phyloP scores from a whole-genome alignment of 2,888 invertebrate genomes.

The Willowsia nigromaculata region DNA sequence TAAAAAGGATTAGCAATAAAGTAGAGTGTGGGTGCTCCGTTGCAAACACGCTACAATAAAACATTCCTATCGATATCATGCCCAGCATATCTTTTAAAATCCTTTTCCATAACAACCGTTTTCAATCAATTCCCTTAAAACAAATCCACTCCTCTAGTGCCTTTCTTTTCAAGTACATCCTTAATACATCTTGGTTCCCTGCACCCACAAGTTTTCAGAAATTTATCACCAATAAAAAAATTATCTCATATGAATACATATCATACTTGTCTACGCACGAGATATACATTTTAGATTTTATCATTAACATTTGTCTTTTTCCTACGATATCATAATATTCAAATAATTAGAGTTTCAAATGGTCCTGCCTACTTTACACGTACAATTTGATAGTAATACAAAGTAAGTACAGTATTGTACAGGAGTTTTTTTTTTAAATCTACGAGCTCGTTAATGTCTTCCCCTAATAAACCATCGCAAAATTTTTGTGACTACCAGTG shows the following conservation, averaged over 20 bases:
- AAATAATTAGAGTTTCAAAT: background rate
- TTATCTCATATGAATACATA: background rate
- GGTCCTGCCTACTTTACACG: slow-evolving; percentile 63
- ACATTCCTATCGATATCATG: slow-evolving; percentile 34
- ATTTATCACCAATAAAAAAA: slow-evolving; percentile 22
- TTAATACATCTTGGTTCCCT: slow-evolving; percentile 59
- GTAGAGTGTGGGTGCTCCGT: slow-evolving; percentile 28
- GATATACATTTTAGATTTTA: background rate
- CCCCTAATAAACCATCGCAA: background rate
- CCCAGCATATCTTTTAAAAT: slow-evolving; percentile 46
- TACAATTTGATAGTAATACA: background rate
- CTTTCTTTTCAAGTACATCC: slow-evolving; percentile 25
- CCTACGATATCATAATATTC: background rate
- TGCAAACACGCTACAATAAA: background rate
- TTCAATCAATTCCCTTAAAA: background rate
- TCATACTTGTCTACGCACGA: background rate
- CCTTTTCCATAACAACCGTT: slow-evolving; percentile 11
- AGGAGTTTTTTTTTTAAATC: too few relatives aligned
- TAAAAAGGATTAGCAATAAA: background rate
- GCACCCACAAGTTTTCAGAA: slow-evolving; percentile 56
- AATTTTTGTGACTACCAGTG: background rate
- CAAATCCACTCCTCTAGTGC: background rate
- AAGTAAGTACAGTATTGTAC: background rate
- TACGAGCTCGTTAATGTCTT: background rate
- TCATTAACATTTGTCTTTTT: background rate